phyloP scores from a whole-genome alignment of 1,140 invertebrate species.

The Cephus cinctus region DNA sequence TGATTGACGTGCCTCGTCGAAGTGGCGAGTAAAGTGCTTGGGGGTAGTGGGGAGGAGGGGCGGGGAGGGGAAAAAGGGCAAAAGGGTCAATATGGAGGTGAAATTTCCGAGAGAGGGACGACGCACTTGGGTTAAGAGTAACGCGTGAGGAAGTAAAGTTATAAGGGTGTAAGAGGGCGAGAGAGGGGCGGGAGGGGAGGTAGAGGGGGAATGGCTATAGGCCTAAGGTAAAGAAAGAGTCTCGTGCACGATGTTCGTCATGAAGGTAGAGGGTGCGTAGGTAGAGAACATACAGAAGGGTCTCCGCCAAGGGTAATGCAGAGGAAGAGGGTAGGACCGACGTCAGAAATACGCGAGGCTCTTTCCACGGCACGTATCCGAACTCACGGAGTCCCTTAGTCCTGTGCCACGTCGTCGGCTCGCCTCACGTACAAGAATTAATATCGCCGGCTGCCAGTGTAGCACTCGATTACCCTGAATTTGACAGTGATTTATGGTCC shows the following conservation, averaged over 20 bases:
- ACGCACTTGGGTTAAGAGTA: conserved; percentile 7
- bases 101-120: conserved; percentile 2
- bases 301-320: not conserved
- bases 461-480: conserved; percentile 37
- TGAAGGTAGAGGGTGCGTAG: conserved; percentile 28
- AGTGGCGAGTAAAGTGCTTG: too few species aligned
- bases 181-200: conserved; percentile 9
- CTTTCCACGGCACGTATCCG: conserved; percentile 30
- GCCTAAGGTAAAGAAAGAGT: conserved; percentile 28
- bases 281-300: conserved; percentile 19
- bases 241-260: too few species aligned
- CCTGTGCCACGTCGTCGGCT: too few species aligned
- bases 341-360: conserved; percentile 27
- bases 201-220: conserved; percentile 15
- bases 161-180: conserved; percentile 3
- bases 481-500: conserved; percentile 41
- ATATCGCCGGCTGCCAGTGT: conserved; percentile 29
- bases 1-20: conserved; percentile 17
- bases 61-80: not conserved
- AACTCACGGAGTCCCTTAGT: too few species aligned
- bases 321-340: not conserved
- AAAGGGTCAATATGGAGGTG: too few species aligned
- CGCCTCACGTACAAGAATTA: conserved; percentile 28
- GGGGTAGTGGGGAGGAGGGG: not conserved
- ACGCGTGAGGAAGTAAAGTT: conserved; percentile 16